A percentile compares a stretch with the other conserved stretches of the same genome.
phyloP scores from a whole-genome alignment of 2,113 vertebrate species.

The Psammodynastes pulverulentus region DNA sequence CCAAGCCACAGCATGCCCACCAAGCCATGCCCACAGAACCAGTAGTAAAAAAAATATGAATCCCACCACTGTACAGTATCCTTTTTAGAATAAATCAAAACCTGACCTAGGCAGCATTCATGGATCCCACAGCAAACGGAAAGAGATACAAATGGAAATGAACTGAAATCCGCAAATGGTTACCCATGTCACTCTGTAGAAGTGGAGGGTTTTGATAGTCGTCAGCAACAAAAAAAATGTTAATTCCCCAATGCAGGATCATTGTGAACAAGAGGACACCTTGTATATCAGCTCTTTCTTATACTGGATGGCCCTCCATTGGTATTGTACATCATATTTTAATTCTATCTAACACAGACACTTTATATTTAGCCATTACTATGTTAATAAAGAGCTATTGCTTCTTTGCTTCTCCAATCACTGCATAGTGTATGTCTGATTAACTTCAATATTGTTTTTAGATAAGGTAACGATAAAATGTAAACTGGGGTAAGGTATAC shows the following conservation, averaged over 20 bases:
- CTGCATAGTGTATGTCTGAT: constrained; percentile 22
- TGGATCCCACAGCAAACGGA: not conserved
- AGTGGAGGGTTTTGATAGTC: not conserved
- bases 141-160: no score
- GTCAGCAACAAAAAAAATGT: not conserved
- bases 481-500: constrained; percentile 26
- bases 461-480: constrained; percentile 14
- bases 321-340: constrained; percentile 12
- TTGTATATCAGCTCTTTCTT: not conserved
- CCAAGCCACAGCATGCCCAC: no score
- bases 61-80: no score
- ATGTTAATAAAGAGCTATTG: constrained; percentile 38
- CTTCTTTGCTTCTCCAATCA: constrained; percentile 16
- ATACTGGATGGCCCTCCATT: constrained; percentile 18
- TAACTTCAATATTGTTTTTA: constrained; percentile 34
- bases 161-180: not conserved
- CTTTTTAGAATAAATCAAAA: not conserved
- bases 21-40: no score
- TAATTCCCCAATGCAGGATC: not conserved
- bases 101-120: not conserved
- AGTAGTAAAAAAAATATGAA: no score
- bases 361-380: constrained; percentile 16
- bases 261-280: not conserved
- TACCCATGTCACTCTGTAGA: not conserved
- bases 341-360: constrained; percentile 16